A percentile compares a stretch with the other conserved stretches of the same genome.
phyloP scores from a whole-genome alignment of 2,888 invertebrate species.

The Argyra leucocephala region DNA sequence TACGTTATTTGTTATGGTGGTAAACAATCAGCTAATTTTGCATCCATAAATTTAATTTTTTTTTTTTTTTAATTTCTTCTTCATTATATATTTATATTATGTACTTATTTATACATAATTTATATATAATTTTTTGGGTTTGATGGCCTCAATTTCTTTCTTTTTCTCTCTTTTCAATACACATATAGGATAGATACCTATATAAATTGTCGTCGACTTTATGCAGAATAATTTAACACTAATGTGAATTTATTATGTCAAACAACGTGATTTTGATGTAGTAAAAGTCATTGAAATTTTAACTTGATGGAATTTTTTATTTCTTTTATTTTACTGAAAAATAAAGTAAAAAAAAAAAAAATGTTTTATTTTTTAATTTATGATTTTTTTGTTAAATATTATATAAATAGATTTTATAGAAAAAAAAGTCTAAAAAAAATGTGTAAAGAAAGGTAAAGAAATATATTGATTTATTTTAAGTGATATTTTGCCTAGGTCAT shows the following conservation, averaged over 20 bases:
- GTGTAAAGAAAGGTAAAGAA: too few species aligned
- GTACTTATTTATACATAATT: background rate
- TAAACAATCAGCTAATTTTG: background rate
- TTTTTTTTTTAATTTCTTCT: background rate
- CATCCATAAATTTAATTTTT: background rate
- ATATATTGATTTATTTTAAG: too few species aligned
- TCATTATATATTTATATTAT: background rate
- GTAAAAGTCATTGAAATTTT: too few species aligned
- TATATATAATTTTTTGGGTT: background rate
- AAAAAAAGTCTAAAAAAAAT: too few species aligned
- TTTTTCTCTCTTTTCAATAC: background rate
- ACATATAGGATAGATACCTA: too few species aligned
- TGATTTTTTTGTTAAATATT: too few species aligned
- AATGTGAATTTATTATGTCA: background rate
- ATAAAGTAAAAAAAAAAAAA: too few species aligned
- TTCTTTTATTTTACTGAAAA: too few species aligned
- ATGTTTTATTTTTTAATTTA: too few species aligned
- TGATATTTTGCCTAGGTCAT: too few species aligned
- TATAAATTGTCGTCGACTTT: background rate
- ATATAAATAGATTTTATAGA: too few species aligned
- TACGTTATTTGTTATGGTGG: background rate
- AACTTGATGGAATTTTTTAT: too few species aligned
- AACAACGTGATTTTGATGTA: background rate
- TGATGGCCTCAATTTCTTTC: background rate
- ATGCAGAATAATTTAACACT: background rate